phyloP scores from a whole-genome alignment of 2,888 invertebrate genomes.

The Monopis laevigella region DNA sequence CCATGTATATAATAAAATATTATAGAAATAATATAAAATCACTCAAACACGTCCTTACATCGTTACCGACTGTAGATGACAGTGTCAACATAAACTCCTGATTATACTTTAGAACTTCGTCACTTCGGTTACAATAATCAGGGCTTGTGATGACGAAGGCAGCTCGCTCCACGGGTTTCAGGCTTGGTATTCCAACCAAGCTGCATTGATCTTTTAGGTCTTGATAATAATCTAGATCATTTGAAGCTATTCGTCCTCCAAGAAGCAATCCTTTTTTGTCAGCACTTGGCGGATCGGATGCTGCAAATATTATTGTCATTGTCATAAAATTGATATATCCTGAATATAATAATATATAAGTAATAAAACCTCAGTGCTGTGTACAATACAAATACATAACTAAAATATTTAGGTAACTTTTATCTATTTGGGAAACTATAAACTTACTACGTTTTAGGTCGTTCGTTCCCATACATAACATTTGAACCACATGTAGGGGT shows the following conservation, averaged over 20 bases:
- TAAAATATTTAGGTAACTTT: no score
- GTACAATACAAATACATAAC: no score
- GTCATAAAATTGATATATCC: not conserved
- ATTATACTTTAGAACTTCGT: slow-evolving; percentile 46
- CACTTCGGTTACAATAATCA: slow-evolving; percentile 47
- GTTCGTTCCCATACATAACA: no score
- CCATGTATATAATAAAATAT: no score
- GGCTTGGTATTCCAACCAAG: slow-evolving; percentile 29
- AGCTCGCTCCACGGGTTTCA: slow-evolving; percentile 31
- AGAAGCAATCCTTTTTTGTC: slow-evolving; percentile 40
- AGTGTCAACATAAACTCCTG: slow-evolving; percentile 51
- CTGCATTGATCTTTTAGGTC: slow-evolving; percentile 46
- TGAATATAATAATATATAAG: no score
- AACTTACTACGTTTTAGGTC: no score
- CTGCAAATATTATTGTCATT: slow-evolving; percentile 24
- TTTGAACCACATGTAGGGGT: no score
- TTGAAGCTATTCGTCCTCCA: slow-evolving; percentile 45
- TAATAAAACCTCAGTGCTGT: no score
- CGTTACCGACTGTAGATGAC: not conserved
- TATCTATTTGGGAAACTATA: no score
- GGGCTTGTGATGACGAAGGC: slow-evolving; percentile 48
- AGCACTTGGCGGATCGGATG: slow-evolving; percentile 37
- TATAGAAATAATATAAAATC: not conserved
- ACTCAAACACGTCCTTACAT: not conserved
- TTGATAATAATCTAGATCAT: slow-evolving; percentile 46